phyloP scores from a whole-genome alignment of 2,113 vertebrate species.

The Mystacornis crossleyi region DNA sequence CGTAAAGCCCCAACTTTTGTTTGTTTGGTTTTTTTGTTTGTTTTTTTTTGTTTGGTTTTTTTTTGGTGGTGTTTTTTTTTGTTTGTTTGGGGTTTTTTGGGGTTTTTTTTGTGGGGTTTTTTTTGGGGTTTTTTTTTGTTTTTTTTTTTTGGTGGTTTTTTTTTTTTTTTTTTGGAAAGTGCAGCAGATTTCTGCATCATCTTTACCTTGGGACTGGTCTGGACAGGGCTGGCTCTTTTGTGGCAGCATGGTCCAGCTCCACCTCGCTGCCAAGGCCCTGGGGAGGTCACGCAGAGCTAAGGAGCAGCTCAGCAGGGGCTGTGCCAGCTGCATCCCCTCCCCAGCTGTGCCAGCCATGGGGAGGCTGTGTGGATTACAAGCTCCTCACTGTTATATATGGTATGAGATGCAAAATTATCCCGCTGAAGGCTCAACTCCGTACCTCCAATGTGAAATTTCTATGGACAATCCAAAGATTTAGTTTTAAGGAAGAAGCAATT shows the following conservation, averaged over 20 bases:
- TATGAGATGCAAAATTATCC: not conserved
- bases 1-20: not conserved
- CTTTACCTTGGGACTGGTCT: not conserved
- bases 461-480: not conserved
- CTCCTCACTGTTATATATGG: not conserved
- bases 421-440: accelerated
- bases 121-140: no score
- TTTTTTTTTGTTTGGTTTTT: not conserved
- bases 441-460: not conserved
- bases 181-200: not conserved
- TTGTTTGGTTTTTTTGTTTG: no score
- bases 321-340: not conserved
- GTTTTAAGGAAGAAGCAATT: not conserved
- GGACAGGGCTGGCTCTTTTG: not conserved
- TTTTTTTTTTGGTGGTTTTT: no score
- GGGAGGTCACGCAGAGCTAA: not conserved
- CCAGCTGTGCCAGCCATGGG: accelerated
- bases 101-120: no score
- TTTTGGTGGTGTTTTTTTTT: not conserved
- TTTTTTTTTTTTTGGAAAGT: not conserved
- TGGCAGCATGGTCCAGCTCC: not conserved
- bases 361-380: not conserved
- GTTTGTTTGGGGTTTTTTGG: not conserved
- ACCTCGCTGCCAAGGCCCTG: accelerated
- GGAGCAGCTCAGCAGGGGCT: not conserved